Base-by-base conservation (phyloP, 2,797 vertebrate genomes). In the Glyptemys insculpta region DNA sequence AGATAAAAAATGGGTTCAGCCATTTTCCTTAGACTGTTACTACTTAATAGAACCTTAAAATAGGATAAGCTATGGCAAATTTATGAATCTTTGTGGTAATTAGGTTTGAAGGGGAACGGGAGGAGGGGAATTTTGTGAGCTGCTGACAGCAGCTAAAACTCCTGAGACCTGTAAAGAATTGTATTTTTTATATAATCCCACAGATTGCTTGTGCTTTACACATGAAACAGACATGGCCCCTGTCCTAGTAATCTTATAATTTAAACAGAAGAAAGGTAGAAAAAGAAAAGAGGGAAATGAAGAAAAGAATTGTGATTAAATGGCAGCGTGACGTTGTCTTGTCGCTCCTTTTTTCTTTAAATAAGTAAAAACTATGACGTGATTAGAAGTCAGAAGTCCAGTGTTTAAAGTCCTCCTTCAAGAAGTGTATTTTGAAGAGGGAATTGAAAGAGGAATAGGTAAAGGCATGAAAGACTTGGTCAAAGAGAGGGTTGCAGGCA, bases 1-100 rank as follows among this genome's bases (percentile, higher is more conserved):
- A 90, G 82, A 93, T 94, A 94, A 87, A 56, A 79, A 96, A 88
- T 92, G 31, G 16, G 44, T 94, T 97, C 94, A 93, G 94, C 84
- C 52, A 8, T 94, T 96, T 96, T 90, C 54, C 14, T 6, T 88
- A 86, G 47, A 92, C 54, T 8, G 18, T 19, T 94, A 95, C 49
- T 88, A 27, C 93, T 94, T 94, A 80, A 74, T 90, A 92, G 93
- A 41, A 94, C 84, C 82, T 94, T 82, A 62, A 93, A 93, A 59
- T 81, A 84, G 85, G 87, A 79, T 74, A 37, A 94, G 87, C 78
- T 83, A 52, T 41, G 54, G 25, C 56, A 37, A 96, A 94, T 78
- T 86, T 93, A 57, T 65, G 94, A 19, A 2, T 85, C 80, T 93
- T 90, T 74, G 19, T 53, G 87, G 41, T 88, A 85, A 54, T 54